These are phyloP conservation scores for Hetaerina titia DNA, from an alignment of 2,888 invertebrate species.

Conservation along the genomic window DNA sequence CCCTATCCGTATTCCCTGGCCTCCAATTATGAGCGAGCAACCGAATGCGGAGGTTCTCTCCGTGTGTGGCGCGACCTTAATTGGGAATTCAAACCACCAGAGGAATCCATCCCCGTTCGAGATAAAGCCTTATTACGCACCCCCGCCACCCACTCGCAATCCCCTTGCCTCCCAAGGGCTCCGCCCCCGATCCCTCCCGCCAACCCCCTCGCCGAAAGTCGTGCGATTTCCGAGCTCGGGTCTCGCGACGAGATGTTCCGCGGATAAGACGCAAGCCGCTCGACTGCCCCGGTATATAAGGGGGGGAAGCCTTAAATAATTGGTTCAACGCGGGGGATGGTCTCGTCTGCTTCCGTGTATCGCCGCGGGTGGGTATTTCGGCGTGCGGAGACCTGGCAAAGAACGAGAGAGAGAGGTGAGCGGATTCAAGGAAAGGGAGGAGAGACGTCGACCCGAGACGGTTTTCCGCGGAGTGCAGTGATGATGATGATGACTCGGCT, in stretches of 20 bases:
- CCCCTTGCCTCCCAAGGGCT: neutral
- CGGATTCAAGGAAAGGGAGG: neutral
- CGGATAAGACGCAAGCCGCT: neutral
- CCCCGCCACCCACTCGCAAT: neutral
- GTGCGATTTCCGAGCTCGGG: neutral
- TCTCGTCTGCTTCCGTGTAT: neutral
- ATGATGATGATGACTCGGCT: neutral
- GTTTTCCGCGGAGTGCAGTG: neutral
- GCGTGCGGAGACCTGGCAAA: neutral
- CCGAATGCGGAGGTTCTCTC: slow-evolving; percentile 8
- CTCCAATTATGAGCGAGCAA: neutral
- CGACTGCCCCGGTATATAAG: neutral
- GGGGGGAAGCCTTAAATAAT: neutral
- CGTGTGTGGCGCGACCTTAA: slow-evolving; percentile 15
- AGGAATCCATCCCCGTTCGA: neutral
- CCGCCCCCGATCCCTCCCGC: neutral
- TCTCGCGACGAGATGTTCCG: neutral
- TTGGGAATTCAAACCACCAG: neutral
- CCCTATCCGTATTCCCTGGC: neutral
- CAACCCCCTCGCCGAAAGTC: neutral
- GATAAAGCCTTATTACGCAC: slow-evolving; percentile 23
- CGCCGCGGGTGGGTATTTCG: neutral
- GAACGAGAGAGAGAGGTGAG: neutral
- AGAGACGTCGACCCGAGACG: neutral
- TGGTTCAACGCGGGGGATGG: neutral